These are phyloP conservation scores for Ophonus ardosiacus DNA, from an alignment of 2,888 invertebrate genomes.

Conservation along the genomic window DNA sequence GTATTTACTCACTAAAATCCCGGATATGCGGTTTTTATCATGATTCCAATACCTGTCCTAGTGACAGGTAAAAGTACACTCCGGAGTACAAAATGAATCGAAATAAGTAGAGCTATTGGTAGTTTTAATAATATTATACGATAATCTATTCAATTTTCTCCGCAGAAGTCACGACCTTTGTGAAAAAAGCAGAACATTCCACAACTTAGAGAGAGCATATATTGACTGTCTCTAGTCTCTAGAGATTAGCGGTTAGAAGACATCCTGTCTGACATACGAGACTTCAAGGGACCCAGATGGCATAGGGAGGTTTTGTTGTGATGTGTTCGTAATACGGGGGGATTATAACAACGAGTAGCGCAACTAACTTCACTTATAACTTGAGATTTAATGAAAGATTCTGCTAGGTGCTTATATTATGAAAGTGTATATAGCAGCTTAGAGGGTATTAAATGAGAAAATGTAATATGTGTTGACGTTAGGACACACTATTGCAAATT, in stretches of 20 bases:
- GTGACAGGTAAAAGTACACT: too few species aligned
- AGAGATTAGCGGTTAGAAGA: neutral
- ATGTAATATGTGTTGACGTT: too few species aligned
- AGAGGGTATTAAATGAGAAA: too few species aligned
- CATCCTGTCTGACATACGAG: conserved; percentile 34
- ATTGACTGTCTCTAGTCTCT: neutral
- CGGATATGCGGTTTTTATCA: too few species aligned
- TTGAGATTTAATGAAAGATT: conserved; percentile 7
- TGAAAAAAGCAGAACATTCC: neutral
- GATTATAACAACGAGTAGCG: neutral
- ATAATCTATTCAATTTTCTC: neutral
- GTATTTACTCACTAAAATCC: too few species aligned
- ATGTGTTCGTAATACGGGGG: conserved; percentile 34
- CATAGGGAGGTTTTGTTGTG: conserved; percentile 35
- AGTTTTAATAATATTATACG: too few species aligned
- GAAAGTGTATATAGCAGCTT: neutral
- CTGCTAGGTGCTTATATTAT: neutral
- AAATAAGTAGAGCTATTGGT: too few species aligned
- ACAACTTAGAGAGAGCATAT: neutral
- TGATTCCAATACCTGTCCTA: too few species aligned
- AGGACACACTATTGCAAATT: too few species aligned
- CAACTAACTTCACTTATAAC: neutral
- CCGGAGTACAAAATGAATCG: too few species aligned
- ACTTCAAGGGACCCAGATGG: conserved; percentile 19
- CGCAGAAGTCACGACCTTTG: neutral